Conservation (phyloP, 2,888 invertebrate genomes). For the Phengaris arion region DNA sequence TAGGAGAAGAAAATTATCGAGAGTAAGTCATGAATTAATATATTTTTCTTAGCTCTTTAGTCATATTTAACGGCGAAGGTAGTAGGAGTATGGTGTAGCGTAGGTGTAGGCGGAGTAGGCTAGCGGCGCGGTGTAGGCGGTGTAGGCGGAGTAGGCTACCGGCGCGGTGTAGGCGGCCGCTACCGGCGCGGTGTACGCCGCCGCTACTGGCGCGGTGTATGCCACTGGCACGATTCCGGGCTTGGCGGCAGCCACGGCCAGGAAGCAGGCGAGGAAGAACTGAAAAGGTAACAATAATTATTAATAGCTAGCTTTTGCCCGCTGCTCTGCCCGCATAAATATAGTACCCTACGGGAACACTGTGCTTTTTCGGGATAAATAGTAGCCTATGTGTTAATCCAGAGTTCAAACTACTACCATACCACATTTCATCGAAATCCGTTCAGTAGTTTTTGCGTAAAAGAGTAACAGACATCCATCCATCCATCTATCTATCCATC, state of each 20-base stretch:
- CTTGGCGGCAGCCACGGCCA: slow-evolving; percentile 71
- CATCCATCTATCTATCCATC: too few relatives aligned
- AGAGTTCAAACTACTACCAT: too few relatives aligned
- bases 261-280: slow-evolving; percentile 69
- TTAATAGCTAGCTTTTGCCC: not conserved
- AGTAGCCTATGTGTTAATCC: too few relatives aligned
- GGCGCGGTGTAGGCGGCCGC: slow-evolving; percentile 55
- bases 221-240: slow-evolving; percentile 59
- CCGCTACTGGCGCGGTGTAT: slow-evolving; percentile 47
- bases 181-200: slow-evolving; percentile 54
- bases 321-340: too few relatives aligned
- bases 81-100: slow-evolving; percentile 43
- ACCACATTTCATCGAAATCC: too few relatives aligned
- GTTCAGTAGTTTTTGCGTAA: too few relatives aligned
- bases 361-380: too few relatives aligned
- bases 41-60: not conserved
- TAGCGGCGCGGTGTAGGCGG: slow-evolving; percentile 44
- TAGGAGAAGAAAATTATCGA: not conserved
- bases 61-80: slow-evolving; percentile 42
- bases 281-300: slow-evolving; percentile 46
- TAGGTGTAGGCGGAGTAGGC: slow-evolving; percentile 51
- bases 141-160: slow-evolving; percentile 49
- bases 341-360: too few relatives aligned
- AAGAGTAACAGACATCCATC: too few relatives aligned
- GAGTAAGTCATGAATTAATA: not conserved